Base-by-base conservation (phyloP, 2,888 invertebrate genomes). In the Petrophora chlorosata region DNA sequence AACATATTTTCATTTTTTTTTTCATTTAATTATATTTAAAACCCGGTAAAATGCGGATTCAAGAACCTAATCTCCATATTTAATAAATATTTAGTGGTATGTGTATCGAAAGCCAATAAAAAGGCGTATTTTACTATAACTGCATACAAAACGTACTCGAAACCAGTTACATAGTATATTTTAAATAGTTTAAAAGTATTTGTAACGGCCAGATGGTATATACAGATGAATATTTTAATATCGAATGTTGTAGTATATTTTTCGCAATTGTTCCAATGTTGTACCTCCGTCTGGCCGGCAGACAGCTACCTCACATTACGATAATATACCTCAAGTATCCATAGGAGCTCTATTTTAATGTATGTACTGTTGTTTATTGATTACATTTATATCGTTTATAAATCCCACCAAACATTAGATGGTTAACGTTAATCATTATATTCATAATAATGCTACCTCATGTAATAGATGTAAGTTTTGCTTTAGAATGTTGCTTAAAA, bases 341-440 rank as follows among this genome's bases (percentile, higher is more conserved):
- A 81, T 87, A 87, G 84, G 76, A 76, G 73, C 47, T 34, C 26
- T 58, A 53, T 55, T 55, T 72, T 85, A 82, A 82, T 76, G n/a
- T n/a, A n/a, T 25, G 75, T 83, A 83, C 82, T 74, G 61, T 78
- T 83, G 81, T 82, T 83, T 77, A 32, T 36, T 48, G 36, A 76
- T 77, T 82, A 81, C 80, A 84, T 61, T 59, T 63, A 71, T 69
- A 78, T 73, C 77, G 75, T 42, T 71, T 76, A 70, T 86, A 76
- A 79, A 85, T 87, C 89, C 89, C 89, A 89, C 89, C 89, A 87
- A 87, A 85, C 84, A 71, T 82, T 84, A 86, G 79, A 71, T 76
- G 63, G 71, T 67, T 82, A 80, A 78, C 67, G 59, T 72, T 82
- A 76, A 79, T 79, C 76, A 79, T 83, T n/a, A 56, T 60, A 82